These are phyloP conservation scores for Physocephala rufipes DNA, from an alignment of 2,888 invertebrate species.

Conservation along the genomic window DNA sequence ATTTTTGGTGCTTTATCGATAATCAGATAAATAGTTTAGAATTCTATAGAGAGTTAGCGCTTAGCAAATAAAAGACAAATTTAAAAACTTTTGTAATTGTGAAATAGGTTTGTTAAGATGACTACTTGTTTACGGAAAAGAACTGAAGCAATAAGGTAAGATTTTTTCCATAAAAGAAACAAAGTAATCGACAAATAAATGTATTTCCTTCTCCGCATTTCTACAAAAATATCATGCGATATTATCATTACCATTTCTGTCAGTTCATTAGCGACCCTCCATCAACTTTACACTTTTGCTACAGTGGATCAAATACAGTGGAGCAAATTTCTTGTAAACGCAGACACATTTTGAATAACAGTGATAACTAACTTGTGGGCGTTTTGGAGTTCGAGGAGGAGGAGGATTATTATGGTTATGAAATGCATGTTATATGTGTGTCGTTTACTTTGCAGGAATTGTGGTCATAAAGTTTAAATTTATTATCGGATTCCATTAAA, in stretches of 20 bases:
- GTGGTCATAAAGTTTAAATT: slow-evolving; percentile 62
- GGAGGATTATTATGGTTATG: background rate
- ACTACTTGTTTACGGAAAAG: too few species aligned
- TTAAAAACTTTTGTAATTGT: too few species aligned
- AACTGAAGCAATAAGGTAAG: background rate
- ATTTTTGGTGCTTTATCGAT: too few species aligned
- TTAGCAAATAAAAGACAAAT: too few species aligned
- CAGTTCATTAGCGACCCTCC: slow-evolving; percentile 24
- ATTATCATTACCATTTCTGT: slow-evolving; percentile 19
- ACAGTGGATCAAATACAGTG: too few species aligned
- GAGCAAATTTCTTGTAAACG: slow-evolving; percentile 11
- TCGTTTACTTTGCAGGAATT: slow-evolving; percentile 17
- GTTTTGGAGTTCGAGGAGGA: background rate
- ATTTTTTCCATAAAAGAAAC: background rate
- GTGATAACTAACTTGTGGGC: background rate
- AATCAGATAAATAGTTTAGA: too few species aligned
- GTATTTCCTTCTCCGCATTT: background rate
- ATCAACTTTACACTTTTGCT: background rate
- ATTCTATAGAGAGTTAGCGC: too few species aligned
- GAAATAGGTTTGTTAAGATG: too few species aligned
- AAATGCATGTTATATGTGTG: slow-evolving; percentile 14
- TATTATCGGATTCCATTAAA: slow-evolving; percentile 65
- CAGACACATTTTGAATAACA: slow-evolving; percentile 8
- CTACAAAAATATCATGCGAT: background rate
- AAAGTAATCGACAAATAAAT: too few species aligned